Conservation (phyloP, 2,888 invertebrate species). For the Pandemis heparana region DNA sequence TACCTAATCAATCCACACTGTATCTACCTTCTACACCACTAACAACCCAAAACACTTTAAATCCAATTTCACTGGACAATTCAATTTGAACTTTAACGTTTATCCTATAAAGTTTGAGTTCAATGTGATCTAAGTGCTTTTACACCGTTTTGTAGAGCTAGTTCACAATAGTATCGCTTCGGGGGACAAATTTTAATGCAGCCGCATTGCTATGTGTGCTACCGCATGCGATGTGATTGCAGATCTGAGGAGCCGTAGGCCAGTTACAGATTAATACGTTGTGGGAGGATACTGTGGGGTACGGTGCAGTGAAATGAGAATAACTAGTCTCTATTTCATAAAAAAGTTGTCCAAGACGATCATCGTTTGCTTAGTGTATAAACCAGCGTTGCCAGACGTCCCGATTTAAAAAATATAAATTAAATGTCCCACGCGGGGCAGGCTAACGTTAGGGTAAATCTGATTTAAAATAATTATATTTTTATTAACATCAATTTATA, state of each 20-base stretch:
- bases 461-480: too few species aligned
- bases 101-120: background rate
- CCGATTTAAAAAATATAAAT: too few species aligned
- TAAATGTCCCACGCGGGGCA: too few species aligned
- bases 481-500: too few species aligned
- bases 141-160: background rate
- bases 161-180: conserved; percentile 15
- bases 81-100: background rate
- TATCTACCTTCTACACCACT: conserved; percentile 32
- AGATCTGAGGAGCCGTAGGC: conserved; percentile 43
- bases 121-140: background rate
- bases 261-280: conserved; percentile 42
- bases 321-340: background rate
- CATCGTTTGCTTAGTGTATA: too few species aligned
- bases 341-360: too few species aligned
- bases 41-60: background rate
- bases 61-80: background rate
- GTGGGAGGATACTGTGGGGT: conserved; percentile 24
- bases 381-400: too few species aligned
- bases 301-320: background rate
- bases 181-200: conserved; percentile 43
- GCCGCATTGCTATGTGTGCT: conserved; percentile 49
- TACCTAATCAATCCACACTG: conserved; percentile 39
- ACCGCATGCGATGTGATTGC: conserved; percentile 47
- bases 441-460: too few species aligned